Conservation (phyloP, 2,797 vertebrate species). For the Fratercula arctica region DNA sequence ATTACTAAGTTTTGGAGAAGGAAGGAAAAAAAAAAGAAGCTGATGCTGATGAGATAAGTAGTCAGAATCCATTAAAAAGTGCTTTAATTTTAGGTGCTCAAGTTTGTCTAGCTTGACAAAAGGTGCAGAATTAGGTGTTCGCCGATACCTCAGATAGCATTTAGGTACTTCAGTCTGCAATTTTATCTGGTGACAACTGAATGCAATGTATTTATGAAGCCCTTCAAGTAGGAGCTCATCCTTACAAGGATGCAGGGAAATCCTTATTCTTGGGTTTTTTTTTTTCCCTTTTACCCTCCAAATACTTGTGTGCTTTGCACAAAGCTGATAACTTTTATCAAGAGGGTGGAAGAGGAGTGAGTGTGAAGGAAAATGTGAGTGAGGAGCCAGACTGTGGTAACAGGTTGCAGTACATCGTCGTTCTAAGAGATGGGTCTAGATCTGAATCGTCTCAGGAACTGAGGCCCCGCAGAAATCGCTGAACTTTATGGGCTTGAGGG, state of each 20-base stretch:
- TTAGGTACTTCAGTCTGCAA: not conserved
- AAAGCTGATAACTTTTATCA: not conserved
- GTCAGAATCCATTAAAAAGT: not conserved
- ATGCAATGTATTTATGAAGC: not conserved
- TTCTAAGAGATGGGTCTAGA: not conserved
- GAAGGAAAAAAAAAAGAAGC: not conserved
- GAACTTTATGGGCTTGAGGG: not conserved
- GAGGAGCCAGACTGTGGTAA: not conserved
- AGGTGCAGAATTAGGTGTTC: not conserved
- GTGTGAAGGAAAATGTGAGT: not conserved
- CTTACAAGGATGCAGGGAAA: not conserved
- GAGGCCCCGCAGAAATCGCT: not conserved
- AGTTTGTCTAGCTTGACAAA: not conserved
- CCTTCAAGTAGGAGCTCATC: not conserved
- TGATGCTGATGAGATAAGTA: not conserved
- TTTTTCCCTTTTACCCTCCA: no score
- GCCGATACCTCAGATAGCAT: not conserved
- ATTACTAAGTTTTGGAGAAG: not conserved
- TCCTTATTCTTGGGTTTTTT: not conserved
- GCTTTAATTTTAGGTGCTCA: not conserved
- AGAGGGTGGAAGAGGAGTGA: not conserved
- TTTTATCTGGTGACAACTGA: not conserved
- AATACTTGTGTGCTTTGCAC: not conserved
- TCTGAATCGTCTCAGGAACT: not conserved
- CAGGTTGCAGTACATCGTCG: fast-evolving